A percentile compares a stretch with the other conserved stretches of the same genome.
These are phyloP conservation scores for Hydrochoerus hydrochaeris DNA, from an alignment of 2,113 vertebrate genomes.

Conservation along the genomic window DNA sequence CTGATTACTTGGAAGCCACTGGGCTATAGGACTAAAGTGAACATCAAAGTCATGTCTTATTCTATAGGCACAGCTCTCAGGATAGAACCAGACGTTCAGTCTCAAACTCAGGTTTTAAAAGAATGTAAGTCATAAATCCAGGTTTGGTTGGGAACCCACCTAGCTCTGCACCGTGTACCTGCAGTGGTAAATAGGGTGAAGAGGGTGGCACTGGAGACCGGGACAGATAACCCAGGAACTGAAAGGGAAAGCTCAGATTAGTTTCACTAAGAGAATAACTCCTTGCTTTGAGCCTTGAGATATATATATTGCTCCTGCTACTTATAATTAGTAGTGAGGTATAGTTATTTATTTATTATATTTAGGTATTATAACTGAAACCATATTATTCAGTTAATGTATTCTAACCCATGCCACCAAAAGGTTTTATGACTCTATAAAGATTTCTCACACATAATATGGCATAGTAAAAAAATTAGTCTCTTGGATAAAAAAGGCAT, in stretches of 20 bases:
- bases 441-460: constrained; percentile 59
- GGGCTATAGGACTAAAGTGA: neutral
- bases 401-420: constrained; percentile 49
- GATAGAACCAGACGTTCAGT: neutral
- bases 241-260: neutral
- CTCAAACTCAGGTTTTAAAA: neutral
- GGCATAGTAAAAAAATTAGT: constrained; percentile 64
- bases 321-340: constrained; percentile 45
- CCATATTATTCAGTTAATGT: constrained; percentile 40
- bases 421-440: constrained; percentile 59
- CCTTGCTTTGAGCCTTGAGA: neutral
- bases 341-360: constrained; percentile 17
- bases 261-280: neutral
- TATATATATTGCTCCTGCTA: neutral
- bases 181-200: neutral
- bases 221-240: neutral
- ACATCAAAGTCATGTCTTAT: neutral
- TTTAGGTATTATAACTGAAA: constrained; percentile 49
- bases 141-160: neutral
- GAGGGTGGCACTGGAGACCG: too few relatives aligned
- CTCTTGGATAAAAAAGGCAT: constrained; percentile 64
- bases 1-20: constrained; percentile 4
- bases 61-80: neutral
- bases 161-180: neutral
- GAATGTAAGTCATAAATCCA: neutral